Evolutionary conservation across 64 coral and sea anemone species (phyloP).

Genomic region (Pocillopora damicornis): DNA sequence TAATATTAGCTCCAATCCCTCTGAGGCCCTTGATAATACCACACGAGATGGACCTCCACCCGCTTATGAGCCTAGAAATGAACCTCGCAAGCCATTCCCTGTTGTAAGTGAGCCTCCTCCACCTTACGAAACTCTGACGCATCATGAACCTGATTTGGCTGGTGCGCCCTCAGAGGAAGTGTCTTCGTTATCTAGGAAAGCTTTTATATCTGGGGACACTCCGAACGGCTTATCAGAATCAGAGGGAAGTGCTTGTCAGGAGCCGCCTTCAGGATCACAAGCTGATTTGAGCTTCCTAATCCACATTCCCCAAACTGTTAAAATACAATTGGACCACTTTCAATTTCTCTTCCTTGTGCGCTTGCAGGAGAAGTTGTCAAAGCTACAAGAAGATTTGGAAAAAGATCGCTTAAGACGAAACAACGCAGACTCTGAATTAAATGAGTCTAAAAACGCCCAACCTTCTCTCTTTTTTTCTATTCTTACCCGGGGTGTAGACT

Average conservation of each 20-base stretch:
- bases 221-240: constrained; percentile 31
- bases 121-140: constrained; percentile 46
- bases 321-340: constrained; percentile 90
- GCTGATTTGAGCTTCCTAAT: constrained; percentile 74
- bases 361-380: constrained; percentile 77
- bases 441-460: not conserved
- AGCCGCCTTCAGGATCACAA: constrained; percentile 5
- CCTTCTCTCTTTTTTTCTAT: constrained; percentile 64
- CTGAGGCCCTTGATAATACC: constrained; percentile 1
- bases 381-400: constrained; percentile 65
- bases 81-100: constrained; percentile 6
- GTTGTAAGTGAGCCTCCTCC: constrained; percentile 50
- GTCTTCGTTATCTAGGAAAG: constrained; percentile 49
- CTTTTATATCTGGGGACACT: constrained; percentile 27
- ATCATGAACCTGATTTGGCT: constrained; percentile 7
- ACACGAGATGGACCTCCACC: constrained; percentile 46
- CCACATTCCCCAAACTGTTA: constrained; percentile 48
- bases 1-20: not conserved
- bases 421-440: not conserved
- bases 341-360: constrained; percentile 90
- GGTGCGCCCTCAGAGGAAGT: constrained; percentile 33
- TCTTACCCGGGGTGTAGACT: constrained; percentile 58
- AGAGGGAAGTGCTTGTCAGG: constrained; percentile 25
- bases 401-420: not conserved
- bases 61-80: constrained; percentile 44